These are phyloP conservation scores for Araneus ventricosus DNA, from an alignment of 1,140 invertebrate genomes.

Conservation along the genomic window DNA sequence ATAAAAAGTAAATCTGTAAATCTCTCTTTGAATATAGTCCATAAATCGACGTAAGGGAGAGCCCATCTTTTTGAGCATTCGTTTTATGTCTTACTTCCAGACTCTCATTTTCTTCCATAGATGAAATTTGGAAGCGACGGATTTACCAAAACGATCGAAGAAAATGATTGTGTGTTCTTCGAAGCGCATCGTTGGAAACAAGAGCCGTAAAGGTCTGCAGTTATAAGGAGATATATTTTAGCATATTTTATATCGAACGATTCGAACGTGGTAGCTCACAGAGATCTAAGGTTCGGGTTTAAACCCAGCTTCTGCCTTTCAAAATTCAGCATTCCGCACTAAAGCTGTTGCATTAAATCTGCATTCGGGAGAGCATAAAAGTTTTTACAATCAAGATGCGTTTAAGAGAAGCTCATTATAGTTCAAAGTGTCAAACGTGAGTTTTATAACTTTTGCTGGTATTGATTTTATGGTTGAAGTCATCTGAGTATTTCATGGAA, in stretches of 20 bases:
- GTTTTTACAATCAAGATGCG: not conserved
- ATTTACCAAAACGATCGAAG: conserved; percentile 70
- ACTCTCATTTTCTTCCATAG: conserved; percentile 40
- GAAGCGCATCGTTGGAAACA: conserved; percentile 28
- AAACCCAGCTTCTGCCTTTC: not conserved
- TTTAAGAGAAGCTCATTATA: not conserved
- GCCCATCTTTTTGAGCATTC: not conserved
- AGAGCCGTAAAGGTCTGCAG: conserved; percentile 48
- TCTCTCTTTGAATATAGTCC: not conserved
- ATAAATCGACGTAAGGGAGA: not conserved
- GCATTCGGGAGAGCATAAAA: not conserved
- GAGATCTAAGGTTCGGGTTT: not conserved
- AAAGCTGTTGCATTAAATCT: not conserved
- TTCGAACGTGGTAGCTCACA: not conserved
- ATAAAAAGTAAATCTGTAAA: no score
- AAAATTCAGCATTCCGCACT: not conserved
- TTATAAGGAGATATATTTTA: conserved; percentile 24
- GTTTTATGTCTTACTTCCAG: not conserved
- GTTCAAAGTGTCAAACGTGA: no score
- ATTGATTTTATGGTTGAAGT: no score
- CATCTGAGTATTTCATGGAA: no score
- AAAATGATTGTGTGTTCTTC: conserved; percentile 36
- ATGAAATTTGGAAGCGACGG: conserved; percentile 49
- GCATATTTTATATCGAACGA: conserved; percentile 43
- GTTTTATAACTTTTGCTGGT: no score